Percentiles rank a stretch among this genome's conserved stretches.
Evolutionary conservation across 2,888 invertebrate genomes (phyloP).

Genomic region (Limnephilus auricula): DNA sequence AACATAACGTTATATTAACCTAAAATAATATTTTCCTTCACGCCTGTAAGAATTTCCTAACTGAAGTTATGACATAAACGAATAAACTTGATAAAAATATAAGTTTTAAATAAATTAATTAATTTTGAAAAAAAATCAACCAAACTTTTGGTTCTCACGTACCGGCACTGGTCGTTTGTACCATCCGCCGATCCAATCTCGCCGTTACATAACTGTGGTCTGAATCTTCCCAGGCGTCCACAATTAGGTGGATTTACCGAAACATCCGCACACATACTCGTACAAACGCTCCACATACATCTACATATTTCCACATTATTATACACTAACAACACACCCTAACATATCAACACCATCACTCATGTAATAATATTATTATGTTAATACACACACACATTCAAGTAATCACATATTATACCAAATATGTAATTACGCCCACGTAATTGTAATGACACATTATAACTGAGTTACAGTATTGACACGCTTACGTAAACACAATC

Average conservation of each 20-base stretch:
- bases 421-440: not conserved
- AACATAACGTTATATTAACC: no score
- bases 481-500: not conserved
- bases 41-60: no score
- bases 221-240: constrained; percentile 65
- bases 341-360: not conserved
- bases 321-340: not conserved
- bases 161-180: constrained; percentile 46
- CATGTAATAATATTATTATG: not conserved
- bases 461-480: not conserved
- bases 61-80: no score
- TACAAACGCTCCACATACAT: not conserved
- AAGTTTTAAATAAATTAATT: not conserved
- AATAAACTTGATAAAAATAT: no score
- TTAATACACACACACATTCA: not conserved
- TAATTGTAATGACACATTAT: not conserved
- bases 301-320: not conserved
- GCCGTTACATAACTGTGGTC: constrained; percentile 66
- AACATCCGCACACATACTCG: constrained; percentile 48
- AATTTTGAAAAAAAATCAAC: not conserved
- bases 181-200: constrained; percentile 64
- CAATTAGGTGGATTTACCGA: constrained; percentile 65
- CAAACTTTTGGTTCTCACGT: not conserved
- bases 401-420: not conserved
- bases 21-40: no score